Evolutionary conservation across 2,797 vertebrate genomes (phyloP).

Genomic region (Clarias pachynema): DNA sequence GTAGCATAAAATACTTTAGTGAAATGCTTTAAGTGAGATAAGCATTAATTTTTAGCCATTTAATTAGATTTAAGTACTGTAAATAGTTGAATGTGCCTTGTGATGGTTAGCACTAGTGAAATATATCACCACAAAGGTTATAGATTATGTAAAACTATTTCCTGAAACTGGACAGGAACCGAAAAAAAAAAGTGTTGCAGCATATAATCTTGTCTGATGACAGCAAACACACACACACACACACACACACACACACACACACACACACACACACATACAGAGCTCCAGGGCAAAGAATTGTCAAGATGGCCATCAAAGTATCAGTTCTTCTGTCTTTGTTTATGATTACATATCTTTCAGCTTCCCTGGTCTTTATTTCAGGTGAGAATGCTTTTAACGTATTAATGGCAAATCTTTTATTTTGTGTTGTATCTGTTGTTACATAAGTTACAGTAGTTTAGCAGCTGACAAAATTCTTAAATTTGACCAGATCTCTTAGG

Average conservation of each 20-base stretch:
- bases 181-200: neutral
- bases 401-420: neutral
- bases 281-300: neutral
- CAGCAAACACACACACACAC: neutral
- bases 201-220: neutral
- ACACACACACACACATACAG: too few species aligned
- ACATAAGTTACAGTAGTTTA: neutral
- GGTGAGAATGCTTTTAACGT: neutral
- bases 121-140: neutral
- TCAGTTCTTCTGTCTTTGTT: neutral
- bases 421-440: neutral
- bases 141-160: neutral
- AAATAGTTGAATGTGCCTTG: neutral
- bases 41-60: neutral
- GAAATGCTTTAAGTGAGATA: conserved; percentile 4
- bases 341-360: neutral
- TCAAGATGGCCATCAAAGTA: conserved; percentile 21
- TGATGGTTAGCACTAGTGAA: neutral
- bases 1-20: neutral
- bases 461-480: neutral
- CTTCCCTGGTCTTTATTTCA: neutral
- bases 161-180: neutral
- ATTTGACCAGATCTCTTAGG: neutral
- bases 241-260: neutral
- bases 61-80: neutral